Evolutionary conservation across 1,140 invertebrate genomes (phyloP), one percentile per base, ranked within the genome.

Genomic region (Musca domestica): DNA sequence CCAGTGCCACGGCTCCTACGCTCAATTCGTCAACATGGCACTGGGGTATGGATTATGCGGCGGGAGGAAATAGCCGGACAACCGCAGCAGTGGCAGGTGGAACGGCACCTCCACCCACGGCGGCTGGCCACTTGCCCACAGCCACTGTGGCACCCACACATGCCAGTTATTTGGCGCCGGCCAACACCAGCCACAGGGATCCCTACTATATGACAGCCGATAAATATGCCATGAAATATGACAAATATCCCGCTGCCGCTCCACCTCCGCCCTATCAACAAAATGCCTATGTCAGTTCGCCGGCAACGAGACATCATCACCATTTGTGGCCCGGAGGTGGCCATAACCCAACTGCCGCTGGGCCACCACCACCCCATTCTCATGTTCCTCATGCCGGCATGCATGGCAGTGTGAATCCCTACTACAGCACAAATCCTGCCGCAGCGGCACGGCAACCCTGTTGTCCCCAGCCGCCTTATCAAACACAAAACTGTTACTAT

Each of bases 401-500:
- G 47, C 67, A 68, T 23, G n/a, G 10, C 19, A 22, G n/a, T 7
- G 17, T 12, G 1, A 54, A 67, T 27, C 27, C 67, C 0, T 64
- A 65, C 10, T 41, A 20, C 14, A 17, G 58, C 34, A n/a, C 64
- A 1, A 48, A 47, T 12, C 5, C 54, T 22, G 9, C 48, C n/a
- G 15, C 54, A 5, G 22, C 27, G 25, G 47, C 51, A 17, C 71
- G 77, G n/a, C 77, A 79, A 49, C 76, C 70, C 17, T 80, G 77
- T 61, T 80, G 76, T 64, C 70, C 71, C 0, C 77, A 80, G 65
- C 61, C 71, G 2, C 74, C 71, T 17, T 51, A 70, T 6, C 76
- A 76, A 64, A 74, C 75, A 52, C 76, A 76, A 61, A 77, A 70
- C 23, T 80, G 77, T 48, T 80, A 71, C 20, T 80, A 77, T 68